These are phyloP conservation scores for Loripinus fragilis DNA, from an alignment of 2,888 invertebrate species.

Conservation along the genomic window DNA sequence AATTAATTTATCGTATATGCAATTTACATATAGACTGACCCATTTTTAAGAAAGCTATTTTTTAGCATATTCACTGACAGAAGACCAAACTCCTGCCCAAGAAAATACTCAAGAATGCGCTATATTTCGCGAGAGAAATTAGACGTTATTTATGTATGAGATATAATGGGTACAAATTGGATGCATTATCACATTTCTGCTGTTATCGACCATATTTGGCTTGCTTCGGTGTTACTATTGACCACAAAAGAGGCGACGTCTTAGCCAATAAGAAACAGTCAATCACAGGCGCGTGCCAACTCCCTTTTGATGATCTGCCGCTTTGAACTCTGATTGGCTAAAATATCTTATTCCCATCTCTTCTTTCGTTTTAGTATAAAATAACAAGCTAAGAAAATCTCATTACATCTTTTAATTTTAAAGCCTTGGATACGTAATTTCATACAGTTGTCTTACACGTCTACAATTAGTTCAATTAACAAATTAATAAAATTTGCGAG, in stretches of 20 bases:
- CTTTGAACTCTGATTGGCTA: slow-evolving; percentile 62
- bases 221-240: slow-evolving; percentile 36
- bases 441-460: slow-evolving; percentile 45
- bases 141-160: slow-evolving; percentile 64
- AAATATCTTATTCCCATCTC: slow-evolving; percentile 42
- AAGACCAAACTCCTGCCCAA: no score
- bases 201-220: slow-evolving; percentile 51
- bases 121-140: slow-evolving; percentile 14
- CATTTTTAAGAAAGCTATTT: no score
- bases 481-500: slow-evolving; percentile 23
- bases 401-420: slow-evolving; percentile 60
- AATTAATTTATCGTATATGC: no score
- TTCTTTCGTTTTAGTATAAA: slow-evolving; percentile 57
- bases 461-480: slow-evolving; percentile 54
- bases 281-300: slow-evolving; percentile 51
- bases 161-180: slow-evolving; percentile 61
- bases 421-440: slow-evolving; percentile 48
- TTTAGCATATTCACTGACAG: no score
- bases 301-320: slow-evolving; percentile 52
- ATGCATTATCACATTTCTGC: slow-evolving; percentile 57
- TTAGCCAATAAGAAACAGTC: slow-evolving; percentile 52
- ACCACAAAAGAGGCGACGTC: slow-evolving; percentile 34
- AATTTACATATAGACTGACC: no score
- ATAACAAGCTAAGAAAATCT: slow-evolving; percentile 61
- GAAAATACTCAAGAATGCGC: no score